phyloP scores from a whole-genome alignment of 2,888 invertebrate genomes.

The Rambutsinella grinnellia region DNA sequence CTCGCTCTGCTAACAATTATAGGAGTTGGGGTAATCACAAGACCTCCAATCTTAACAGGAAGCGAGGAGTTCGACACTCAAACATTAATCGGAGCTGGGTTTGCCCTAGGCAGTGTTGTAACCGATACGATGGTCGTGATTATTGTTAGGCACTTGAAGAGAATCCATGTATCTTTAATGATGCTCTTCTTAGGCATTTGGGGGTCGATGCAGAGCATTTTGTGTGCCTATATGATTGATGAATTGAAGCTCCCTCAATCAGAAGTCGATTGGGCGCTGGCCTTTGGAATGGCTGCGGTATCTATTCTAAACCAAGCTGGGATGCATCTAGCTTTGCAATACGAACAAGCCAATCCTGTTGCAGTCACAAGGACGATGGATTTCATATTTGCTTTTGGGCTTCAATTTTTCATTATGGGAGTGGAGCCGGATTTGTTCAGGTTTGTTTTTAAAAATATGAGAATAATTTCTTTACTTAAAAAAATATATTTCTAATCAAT shows the following conservation, averaged over 20 bases:
- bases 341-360: conserved; percentile 57
- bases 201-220: conserved; percentile 36
- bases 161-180: conserved; percentile 56
- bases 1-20: conserved; percentile 53
- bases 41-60: conserved; percentile 61
- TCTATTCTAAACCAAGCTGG: conserved; percentile 47
- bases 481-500: neutral
- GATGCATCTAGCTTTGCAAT: conserved; percentile 56
- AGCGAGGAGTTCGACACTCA: conserved; percentile 52
- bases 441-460: conserved; percentile 22
- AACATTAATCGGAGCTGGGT: conserved; percentile 54
- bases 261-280: conserved; percentile 33
- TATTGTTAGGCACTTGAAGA: conserved; percentile 52
- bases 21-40: conserved; percentile 58
- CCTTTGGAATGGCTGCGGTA: conserved; percentile 26
- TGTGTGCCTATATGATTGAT: conserved; percentile 38
- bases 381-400: conserved; percentile 58
- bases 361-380: conserved; percentile 50
- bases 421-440: conserved; percentile 57
- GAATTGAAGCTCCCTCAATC: conserved; percentile 49
- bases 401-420: conserved; percentile 57
- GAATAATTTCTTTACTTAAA: conserved; percentile 6
- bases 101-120: conserved; percentile 49
- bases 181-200: conserved; percentile 54
- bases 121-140: conserved; percentile 53